A percentile compares a stretch with the other conserved stretches of the same genome.
Conservation (phyloP, 2,113 vertebrate species). For the Peromyscus leucopus region DNA sequence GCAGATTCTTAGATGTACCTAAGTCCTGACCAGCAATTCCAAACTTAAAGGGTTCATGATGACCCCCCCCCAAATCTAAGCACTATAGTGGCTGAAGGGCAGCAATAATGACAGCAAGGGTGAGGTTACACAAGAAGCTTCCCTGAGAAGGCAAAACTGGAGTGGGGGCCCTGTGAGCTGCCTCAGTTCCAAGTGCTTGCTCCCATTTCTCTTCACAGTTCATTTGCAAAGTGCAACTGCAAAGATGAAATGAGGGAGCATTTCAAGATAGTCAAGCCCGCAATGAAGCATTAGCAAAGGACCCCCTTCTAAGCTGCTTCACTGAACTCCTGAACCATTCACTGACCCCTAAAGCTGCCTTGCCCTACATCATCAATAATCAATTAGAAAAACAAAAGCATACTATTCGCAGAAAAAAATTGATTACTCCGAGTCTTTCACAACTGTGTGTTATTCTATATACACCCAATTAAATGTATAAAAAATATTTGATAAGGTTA, state of each 20-base stretch:
- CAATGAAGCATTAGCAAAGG: background rate
- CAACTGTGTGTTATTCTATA: background rate
- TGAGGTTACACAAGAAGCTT: background rate
- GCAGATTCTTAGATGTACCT: background rate
- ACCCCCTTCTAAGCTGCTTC: background rate
- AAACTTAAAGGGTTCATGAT: background rate
- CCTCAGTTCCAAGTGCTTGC: fast-evolving
- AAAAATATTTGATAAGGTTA: background rate
- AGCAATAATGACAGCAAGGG: background rate
- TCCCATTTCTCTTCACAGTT: background rate
- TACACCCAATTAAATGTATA: background rate
- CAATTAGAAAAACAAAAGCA: background rate
- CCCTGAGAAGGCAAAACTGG: background rate
- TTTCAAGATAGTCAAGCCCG: background rate
- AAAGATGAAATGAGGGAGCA: background rate
- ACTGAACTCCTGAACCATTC: too few relatives aligned
- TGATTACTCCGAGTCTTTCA: background rate
- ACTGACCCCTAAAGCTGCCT: background rate
- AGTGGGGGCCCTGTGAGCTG: background rate
- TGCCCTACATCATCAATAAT: background rate
- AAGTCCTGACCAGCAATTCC: background rate
- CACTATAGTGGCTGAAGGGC: background rate
- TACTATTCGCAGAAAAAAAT: background rate
- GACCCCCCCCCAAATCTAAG: background rate
- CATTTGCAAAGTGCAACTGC: background rate